Base-by-base conservation (phyloP, 2,113 vertebrate species). In the Oncorhynchus nerka region DNA sequence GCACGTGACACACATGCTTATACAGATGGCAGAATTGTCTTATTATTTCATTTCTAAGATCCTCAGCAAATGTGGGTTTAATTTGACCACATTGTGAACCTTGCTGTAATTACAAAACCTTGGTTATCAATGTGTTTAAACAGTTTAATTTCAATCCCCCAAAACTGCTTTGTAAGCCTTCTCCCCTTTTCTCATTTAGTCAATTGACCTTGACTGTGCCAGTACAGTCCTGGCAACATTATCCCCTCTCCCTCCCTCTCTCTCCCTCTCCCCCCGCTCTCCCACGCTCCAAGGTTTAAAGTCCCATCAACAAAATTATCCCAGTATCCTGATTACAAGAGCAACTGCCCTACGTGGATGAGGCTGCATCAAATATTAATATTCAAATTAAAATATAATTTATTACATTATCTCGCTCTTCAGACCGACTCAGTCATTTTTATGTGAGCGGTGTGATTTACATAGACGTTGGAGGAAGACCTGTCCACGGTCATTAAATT, bases 401-500 rank as follows among this genome's bases (percentile, higher is more conserved):
- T 88, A 90, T 88, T 85, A 84, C 81, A 89, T 94, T 95, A 96
- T 96, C 94, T 93, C 90, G 83, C 90, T 93, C 86, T 89, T 96
- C 95, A 95, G 94, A 91, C 90, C 85, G 93, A 92, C 89, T 93
- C 74, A 92, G 95, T 94, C 91, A 94, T 78, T 83, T 85, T 85
- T 83, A 83, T 81, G 80, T 91, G 89, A 87, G 91, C 85, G 93
- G 90, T 89, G 87, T 94, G 94, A 96, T 95, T 95, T 94, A 94
- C 89, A 87, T 85, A 81, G 89, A 92, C 91, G 91, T 91, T 93
- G 93, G 92, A 93, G 86, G 89, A 86, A 24, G 67, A 86, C 91
- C 92, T 90, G 91, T 91, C 91, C 90, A 74, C 87, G 89, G 89
- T 90, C 90, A 94, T 95, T 95, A 96, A 95, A 96, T 95, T 95